Evolutionary conservation across 2,113 vertebrate species (phyloP).

Genomic region (Sander vitreus): DNA sequence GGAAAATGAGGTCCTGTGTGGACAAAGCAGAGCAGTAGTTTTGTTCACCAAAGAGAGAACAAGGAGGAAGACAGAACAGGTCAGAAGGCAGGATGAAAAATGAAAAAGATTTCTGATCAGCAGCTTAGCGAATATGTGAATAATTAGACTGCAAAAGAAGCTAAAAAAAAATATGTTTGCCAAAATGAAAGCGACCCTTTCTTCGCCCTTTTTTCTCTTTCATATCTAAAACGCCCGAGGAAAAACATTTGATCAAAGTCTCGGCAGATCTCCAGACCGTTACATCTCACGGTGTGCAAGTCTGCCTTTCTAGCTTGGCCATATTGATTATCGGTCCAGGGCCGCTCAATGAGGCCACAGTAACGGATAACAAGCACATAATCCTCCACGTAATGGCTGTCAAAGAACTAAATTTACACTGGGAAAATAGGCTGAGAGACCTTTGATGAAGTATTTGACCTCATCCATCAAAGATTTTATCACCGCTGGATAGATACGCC

Average conservation of each 20-base stretch:
- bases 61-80: not conserved
- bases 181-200: constrained; percentile 29
- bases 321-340: constrained; percentile 76
- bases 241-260: constrained; percentile 44
- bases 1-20: not conserved
- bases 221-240: constrained; percentile 12
- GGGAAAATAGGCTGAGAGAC: constrained; percentile 28
- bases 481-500: not conserved
- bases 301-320: constrained; percentile 41
- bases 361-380: constrained; percentile 60
- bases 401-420: constrained; percentile 51
- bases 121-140: constrained; percentile 15
- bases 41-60: constrained; percentile 1
- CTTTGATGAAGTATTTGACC: constrained; percentile 37
- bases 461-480: constrained; percentile 41
- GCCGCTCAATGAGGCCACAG: constrained; percentile 49
- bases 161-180: not conserved
- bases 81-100: constrained; percentile 15
- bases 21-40: not conserved
- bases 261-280: constrained; percentile 27
- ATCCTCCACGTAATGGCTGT: constrained; percentile 53
- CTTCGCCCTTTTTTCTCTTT: constrained; percentile 15
- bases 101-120: constrained; percentile 17
- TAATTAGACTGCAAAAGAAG: not conserved
- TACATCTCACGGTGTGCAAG: constrained; percentile 39